phyloP scores from a whole-genome alignment of 2,797 vertebrate genomes.

The Anas bahamensis region DNA sequence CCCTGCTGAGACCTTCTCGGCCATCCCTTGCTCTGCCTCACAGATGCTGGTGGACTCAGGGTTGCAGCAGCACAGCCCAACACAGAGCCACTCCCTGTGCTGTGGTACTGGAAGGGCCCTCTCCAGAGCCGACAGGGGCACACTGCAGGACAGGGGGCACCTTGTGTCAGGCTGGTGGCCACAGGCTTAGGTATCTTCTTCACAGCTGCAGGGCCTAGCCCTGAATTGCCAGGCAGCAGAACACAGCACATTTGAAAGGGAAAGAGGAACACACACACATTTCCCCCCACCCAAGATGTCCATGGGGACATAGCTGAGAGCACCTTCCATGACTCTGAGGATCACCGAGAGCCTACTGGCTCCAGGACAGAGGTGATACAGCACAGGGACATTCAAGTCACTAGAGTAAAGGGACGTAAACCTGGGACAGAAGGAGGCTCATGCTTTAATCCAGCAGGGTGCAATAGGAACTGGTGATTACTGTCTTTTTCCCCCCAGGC shows the following conservation, averaged over 20 bases:
- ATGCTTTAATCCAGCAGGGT: accelerated
- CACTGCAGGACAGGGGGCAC: neutral
- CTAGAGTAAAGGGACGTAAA: neutral
- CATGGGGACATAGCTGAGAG: neutral
- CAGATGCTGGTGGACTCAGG: too few relatives aligned
- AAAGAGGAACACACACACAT: too few relatives aligned
- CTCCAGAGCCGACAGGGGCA: too few relatives aligned
- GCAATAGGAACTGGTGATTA: accelerated
- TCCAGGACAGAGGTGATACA: neutral
- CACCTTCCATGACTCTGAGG: neutral
- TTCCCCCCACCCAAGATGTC: neutral
- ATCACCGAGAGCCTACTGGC: neutral
- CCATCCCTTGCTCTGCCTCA: neutral
- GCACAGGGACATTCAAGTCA: too few relatives aligned
- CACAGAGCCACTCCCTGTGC: too few relatives aligned
- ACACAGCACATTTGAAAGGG: too few relatives aligned
- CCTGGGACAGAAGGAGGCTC: neutral
- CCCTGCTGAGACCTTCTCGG: accelerated
- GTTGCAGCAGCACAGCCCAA: neutral
- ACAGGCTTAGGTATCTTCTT: too few relatives aligned
- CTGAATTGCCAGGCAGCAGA: neutral
- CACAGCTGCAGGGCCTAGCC: neutral
- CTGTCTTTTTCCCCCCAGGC: neutral
- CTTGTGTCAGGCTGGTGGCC: neutral
- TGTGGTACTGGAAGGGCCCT: too few relatives aligned